phyloP scores from a whole-genome alignment of 2,797 vertebrate genomes.

The Nothura maculosa region DNA sequence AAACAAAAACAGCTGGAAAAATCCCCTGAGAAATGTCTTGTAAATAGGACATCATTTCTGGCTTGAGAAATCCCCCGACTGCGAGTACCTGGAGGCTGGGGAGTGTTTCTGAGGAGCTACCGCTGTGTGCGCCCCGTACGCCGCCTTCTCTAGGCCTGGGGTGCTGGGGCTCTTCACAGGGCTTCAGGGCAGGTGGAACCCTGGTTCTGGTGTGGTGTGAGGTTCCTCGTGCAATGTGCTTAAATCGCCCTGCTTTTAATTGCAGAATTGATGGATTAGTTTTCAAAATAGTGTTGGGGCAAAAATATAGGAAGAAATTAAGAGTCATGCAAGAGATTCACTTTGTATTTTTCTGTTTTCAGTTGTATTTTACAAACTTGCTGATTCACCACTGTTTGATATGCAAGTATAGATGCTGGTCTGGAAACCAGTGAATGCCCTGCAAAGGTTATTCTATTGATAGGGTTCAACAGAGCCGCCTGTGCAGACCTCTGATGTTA shows the following conservation, averaged over 20 bases:
- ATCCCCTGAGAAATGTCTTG: not conserved
- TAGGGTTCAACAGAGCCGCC: not conserved
- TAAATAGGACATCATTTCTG: not conserved
- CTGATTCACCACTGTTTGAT: not conserved
- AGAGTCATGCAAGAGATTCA: not conserved
- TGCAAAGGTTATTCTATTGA: not conserved
- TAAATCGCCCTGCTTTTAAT: not conserved
- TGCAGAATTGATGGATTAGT: not conserved
- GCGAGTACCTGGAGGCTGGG: not conserved
- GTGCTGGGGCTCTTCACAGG: not conserved
- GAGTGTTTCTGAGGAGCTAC: not conserved
- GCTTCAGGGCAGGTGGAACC: not conserved
- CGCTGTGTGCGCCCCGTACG: not conserved
- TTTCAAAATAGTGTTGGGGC: not conserved
- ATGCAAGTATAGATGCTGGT: not conserved
- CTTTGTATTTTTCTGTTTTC: not conserved
- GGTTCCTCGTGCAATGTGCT: not conserved
- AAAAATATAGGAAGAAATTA: not conserved
- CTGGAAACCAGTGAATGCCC: not conserved
- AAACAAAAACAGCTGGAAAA: not conserved
- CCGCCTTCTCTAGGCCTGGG: fast-evolving
- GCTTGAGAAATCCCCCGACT: slow-evolving; percentile 10
- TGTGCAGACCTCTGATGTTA: not conserved
- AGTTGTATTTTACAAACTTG: not conserved
- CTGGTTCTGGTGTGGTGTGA: not conserved